Base-by-base conservation (phyloP, 2,888 invertebrate species). In the Pandemis cinnamomeana region DNA sequence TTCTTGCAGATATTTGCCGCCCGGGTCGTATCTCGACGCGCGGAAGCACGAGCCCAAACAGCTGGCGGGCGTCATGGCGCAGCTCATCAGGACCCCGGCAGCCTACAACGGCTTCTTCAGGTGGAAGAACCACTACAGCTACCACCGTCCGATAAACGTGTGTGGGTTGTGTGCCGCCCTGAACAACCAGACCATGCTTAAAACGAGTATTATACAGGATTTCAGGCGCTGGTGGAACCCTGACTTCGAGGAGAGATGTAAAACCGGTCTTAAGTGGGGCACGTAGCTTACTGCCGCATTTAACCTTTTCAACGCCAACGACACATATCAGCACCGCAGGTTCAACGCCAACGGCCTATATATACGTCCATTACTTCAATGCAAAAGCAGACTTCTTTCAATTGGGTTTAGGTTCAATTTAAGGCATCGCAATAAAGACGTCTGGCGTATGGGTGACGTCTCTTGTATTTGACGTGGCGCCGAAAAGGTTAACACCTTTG, bases 21-120 rank as follows among this genome's bases (percentile, higher is more conserved):
- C 70, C 6, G 70, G 70, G 11, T 74, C 74, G 0, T 74, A 74
- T 51, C 4, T 71, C 6, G 42, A 74, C 44, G 74, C 55, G 10
- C 13, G 46, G 11, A 27, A 58, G 11, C 42, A 67, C 1, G 53
- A 42, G 5, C 53, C 74, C 4, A 15, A 48, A 20, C 48, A 44
- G 3, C 15, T 71, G 48, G 74, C 74, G 15, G 8, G 20, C 8
- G 27, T 42, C 15, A 74, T 71, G 66, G 36, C 61, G 20, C 41
- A 66, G 27, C 44, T 64, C 63, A 64, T 73, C 13, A 62, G n/a
- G 6, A 73, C 51, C 15, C 46, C 20, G 11, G 27, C 15, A 48
- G 27, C 46, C 10, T 70, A 70, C 53, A n/a, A 48, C 20, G 1
- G 55, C 11, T 71, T 71, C 62, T 75, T 75, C 67, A 67, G 53